Evolutionary conservation across 2,113 vertebrate genomes (phyloP), one percentile per base, ranked within the genome.

Genomic region (Passer montanus): DNA sequence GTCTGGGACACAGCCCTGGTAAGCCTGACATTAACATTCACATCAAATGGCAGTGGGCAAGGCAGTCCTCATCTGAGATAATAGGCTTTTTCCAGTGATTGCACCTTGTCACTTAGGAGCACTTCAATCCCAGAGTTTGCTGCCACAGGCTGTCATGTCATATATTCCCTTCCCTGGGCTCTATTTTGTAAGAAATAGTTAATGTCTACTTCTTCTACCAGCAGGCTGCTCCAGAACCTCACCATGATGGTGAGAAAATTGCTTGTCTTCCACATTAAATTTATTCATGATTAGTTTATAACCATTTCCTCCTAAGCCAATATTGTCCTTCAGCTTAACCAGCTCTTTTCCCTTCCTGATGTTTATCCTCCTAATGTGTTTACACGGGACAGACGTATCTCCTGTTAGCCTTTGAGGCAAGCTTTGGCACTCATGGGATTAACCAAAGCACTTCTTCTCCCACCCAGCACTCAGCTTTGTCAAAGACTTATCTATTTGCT

Each of bases 281-380:
- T 88, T 93, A 77, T 93, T 96, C 46, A 43, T 69, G 41, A 93
- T 37, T 60, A 70, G 46, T 92, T 95, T 84, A 94, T 80, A 92
- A 66, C 58, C 46, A 33, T 92, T 92, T 90, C 85, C 27, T 95
- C 39, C 85, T 62, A 49, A 93, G 72, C 75, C 79, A 97, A 90
- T 96, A 94, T 94, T 93, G 88, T 88, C 76, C 88, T 92, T 94
- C 70, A 94, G 88, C 72, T 95, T 90, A 88, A 92, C 59, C 64
- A 86, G 72, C 68, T 88, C 59, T 88, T 96, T 67, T 86, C 50
- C 15, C 76, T 88, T 93, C 79, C 68, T 88, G 43, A 35, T 70
- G 50, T 92, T 96, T 86, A 88, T 88, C 55, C 52, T 90, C 31
- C 60, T 95, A 82, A 80, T 88, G 28, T 84, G 74, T 96, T 96